Percentiles rank a stretch among this genome's conserved stretches.
Evolutionary conservation across 92 coral and sea anemone genomes (phyloP).

Genomic region (Virgularia gustaviana): DNA sequence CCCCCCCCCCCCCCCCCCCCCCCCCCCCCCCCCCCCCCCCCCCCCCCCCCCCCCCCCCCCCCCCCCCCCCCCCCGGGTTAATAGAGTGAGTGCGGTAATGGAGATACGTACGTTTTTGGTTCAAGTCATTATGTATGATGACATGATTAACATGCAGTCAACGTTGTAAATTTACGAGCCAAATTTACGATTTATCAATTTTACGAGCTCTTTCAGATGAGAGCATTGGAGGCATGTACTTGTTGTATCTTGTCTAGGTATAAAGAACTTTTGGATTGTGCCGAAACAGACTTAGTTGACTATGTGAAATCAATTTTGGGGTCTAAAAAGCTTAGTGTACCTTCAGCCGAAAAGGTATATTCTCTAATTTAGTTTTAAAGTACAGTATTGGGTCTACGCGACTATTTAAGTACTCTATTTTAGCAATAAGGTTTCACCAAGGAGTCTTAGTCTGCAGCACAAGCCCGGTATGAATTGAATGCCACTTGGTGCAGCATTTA

Average conservation of each 20-base stretch:
- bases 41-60: background rate
- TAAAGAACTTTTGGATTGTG: constrained; percentile 84
- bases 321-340: constrained; percentile 47
- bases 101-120: too few relatives aligned
- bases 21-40: background rate
- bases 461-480: too few relatives aligned
- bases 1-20: background rate
- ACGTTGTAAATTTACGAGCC: too few relatives aligned
- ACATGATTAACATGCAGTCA: too few relatives aligned
- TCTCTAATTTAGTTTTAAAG: background rate
- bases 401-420: too few relatives aligned
- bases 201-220: background rate
- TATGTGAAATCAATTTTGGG: constrained; percentile 68
- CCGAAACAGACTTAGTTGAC: constrained; percentile 69
- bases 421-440: too few relatives aligned
- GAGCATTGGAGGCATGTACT: background rate
- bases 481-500: too few relatives aligned
- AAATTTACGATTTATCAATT: background rate
- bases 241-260: constrained; percentile 48
- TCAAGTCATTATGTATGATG: too few relatives aligned
- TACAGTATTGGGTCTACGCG: too few relatives aligned
- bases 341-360: constrained; percentile 48
- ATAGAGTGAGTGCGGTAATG: too few relatives aligned
- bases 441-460: too few relatives aligned
- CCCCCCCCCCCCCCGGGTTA: background rate